Evolutionary conservation across 2,888 invertebrate genomes (phyloP), one percentile per base, ranked within the genome.

Genomic region (Hypomecis punctinalis): DNA sequence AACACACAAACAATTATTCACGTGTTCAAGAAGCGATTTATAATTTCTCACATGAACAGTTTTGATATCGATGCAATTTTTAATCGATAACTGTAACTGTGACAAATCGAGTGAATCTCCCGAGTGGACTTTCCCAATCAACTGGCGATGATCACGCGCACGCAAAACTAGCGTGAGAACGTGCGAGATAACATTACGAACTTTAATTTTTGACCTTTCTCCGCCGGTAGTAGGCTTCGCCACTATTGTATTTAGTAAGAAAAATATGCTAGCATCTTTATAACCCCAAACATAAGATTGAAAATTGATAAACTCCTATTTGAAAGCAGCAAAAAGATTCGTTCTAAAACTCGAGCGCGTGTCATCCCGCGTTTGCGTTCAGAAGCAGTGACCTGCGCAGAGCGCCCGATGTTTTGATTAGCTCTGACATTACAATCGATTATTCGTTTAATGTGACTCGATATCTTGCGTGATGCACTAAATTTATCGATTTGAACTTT

Each of bases 341-440:
- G 76, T 75, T 76, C 67, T 61, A 69, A 78, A 86, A 86, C 76
- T 83, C 85, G 84, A 82, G 84, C 85, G 83, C 85, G 80, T 85
- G 91, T 91, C 91, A 83, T 84, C 82, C 79, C 84, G 82, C 81
- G 84, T 92, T 91, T 91, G 80, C 83, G 84, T 85, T 87, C 88
- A 79, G 90, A 91, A 89, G 91, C 91, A 81, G 80, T 90, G 92
- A 92, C 91, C 92, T 88, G 90, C 78, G 83, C 79, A 42, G 61
- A 57, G 72, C 79, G 77, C 74, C 75, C 82, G 84, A 85, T 90
- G 90, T 91, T 92, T 90, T 91, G 92, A 93, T 93, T 92, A 88
- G 85, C 83, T 73, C 88, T 90, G 91, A 89, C 90, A 90, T 90
- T 91, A 87, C 83, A 85, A 91, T 91, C 91, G 90, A 91, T 91